Conservation (phyloP, 2,797 vertebrate genomes). For the Acridotheres tristis region DNA sequence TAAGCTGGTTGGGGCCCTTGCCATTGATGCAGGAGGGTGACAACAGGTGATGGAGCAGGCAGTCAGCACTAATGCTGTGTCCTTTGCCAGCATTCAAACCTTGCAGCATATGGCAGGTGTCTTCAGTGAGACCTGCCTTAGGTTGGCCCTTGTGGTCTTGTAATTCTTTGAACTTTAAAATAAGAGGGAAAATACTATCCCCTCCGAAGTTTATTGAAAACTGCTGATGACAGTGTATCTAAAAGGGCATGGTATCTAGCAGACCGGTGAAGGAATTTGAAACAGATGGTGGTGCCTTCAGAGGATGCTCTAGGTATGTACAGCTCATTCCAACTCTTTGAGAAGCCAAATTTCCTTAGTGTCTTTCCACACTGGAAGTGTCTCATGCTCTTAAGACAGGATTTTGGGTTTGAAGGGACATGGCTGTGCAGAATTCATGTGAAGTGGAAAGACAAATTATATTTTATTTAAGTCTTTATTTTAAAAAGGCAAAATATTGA, state of each 20-base stretch:
- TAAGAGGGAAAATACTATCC: neutral
- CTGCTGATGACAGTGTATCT: neutral
- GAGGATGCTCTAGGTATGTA: neutral
- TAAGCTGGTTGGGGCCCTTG: neutral
- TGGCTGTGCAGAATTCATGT: neutral
- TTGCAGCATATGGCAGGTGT: rapidly evolving
- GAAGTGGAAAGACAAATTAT: neutral
- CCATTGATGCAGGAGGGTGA: neutral
- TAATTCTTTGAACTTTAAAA: neutral
- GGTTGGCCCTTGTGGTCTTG: neutral
- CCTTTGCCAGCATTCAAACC: neutral
- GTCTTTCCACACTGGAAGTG: neutral
- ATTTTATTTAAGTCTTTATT: neutral
- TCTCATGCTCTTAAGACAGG: rapidly evolving
- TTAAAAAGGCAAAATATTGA: neutral
- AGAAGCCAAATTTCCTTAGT: neutral
- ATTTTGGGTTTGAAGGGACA: neutral
- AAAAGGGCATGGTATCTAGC: neutral
- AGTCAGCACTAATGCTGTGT: neutral
- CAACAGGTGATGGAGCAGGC: neutral
- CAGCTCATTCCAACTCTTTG: neutral
- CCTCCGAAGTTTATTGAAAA: neutral
- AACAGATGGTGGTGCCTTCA: neutral
- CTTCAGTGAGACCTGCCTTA: neutral
- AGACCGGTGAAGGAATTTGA: neutral